These are phyloP conservation scores for Seriola dumerili DNA, from an alignment of 2,113 vertebrate species.

Conservation along the genomic window DNA sequence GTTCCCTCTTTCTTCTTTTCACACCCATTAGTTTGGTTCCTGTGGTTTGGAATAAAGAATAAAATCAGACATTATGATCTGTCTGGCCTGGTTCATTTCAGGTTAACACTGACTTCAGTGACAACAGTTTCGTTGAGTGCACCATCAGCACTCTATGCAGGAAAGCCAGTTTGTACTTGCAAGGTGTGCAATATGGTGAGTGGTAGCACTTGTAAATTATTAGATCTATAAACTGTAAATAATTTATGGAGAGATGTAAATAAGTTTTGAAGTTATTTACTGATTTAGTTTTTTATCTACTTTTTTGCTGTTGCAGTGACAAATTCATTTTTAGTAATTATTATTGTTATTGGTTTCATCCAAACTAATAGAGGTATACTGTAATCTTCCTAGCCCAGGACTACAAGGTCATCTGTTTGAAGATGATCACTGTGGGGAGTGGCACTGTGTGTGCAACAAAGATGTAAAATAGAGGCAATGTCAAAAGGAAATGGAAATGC, in stretches of 20 bases:
- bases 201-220: neutral
- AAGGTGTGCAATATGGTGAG: neutral
- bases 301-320: neutral
- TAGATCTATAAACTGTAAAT: neutral
- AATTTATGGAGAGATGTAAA: neutral
- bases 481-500: slow-evolving; percentile 42
- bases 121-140: neutral
- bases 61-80: neutral
- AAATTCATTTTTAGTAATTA: neutral
- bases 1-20: neutral
- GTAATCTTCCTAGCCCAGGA: neutral
- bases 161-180: slow-evolving; percentile 1
- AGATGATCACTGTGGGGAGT: neutral
- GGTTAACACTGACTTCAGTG: neutral
- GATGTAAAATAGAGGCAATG: slow-evolving; percentile 36
- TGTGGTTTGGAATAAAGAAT: neutral
- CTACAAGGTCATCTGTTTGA: neutral
- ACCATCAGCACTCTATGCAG: neutral
- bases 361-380: neutral
- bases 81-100: neutral
- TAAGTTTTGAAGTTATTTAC: neutral
- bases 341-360: neutral
- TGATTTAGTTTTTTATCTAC: neutral
- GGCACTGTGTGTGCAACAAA: neutral
- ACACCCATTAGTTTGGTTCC: neutral